A percentile compares a stretch with the other conserved stretches of the same genome.
These are phyloP conservation scores for Eptatretus atami DNA, from an alignment of 2,797 vertebrate species.

Conservation along the genomic window DNA sequence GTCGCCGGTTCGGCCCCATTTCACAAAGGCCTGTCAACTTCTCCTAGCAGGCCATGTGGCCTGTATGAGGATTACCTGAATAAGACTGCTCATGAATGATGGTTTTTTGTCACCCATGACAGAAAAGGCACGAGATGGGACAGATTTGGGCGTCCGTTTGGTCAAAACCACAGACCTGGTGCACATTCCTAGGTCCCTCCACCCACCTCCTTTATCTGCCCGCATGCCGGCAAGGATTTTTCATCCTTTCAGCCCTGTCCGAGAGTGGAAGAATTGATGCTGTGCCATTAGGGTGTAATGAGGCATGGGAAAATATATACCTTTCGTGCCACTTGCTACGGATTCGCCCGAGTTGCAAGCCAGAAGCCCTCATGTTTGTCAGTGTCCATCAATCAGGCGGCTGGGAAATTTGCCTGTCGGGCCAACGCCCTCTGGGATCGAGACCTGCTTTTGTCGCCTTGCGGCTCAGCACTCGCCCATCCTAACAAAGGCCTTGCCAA, in stretches of 20 bases:
- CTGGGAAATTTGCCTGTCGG: background rate
- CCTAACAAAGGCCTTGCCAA: too few species aligned
- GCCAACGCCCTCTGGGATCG: slow-evolving; percentile 2
- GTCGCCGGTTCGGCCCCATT: too few species aligned
- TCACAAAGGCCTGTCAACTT: too few species aligned
- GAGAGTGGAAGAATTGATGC: slow-evolving; percentile 4
- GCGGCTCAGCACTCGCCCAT: background rate
- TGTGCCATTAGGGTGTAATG: slow-evolving; percentile 71
- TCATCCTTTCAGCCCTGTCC: slow-evolving; percentile 6
- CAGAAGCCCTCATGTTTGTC: slow-evolving; percentile 3
- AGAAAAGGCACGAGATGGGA: slow-evolving; percentile 4
- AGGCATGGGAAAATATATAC: slow-evolving; percentile 91
- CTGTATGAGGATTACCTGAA: too few species aligned
- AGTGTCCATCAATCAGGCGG: slow-evolving; percentile 5
- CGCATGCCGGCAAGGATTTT: slow-evolving; percentile 2
- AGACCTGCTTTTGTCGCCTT: background rate
- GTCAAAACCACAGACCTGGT: background rate
- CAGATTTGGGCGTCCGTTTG: slow-evolving; percentile 4
- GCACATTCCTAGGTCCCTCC: slow-evolving; percentile 1
- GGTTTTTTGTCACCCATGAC: background rate
- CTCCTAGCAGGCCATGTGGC: too few species aligned
- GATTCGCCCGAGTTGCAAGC: slow-evolving; percentile 17
- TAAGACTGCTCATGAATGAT: too few species aligned
- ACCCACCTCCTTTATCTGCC: slow-evolving; percentile 3
- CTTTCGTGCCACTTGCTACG: slow-evolving; percentile 97